Base-by-base conservation (phyloP, 2,113 vertebrate species). In the Haliaeetus leucogaster region DNA sequence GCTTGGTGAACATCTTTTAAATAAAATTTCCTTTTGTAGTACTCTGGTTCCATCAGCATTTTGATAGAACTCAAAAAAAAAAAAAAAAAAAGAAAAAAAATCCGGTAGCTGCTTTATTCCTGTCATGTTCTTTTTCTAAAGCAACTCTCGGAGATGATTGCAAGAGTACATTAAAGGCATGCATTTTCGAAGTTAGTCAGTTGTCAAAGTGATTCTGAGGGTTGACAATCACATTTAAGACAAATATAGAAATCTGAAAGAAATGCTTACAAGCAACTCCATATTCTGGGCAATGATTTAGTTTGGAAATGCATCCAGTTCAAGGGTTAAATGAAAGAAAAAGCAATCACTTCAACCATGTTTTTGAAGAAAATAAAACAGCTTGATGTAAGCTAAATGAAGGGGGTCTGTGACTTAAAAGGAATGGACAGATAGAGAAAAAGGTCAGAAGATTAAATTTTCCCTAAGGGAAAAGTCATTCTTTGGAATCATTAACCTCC, bases 401-500 rank as follows among this genome's bases (percentile, higher is more conserved):
- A 98, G 97, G 96, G 93, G 95, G 74, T 95, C 94, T 97, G 95
- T 97, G 97, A 97, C 98, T 98, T 98, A 97, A 98, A 98, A 98
- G 98, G 97, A 98, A 98, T 97, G 97, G 98, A 98, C 98, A 98
- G 97, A 98, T 94, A 98, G 98, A 98, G 96, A 96, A 97, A 98
- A 97, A 97, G 98, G 98, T 98, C 98, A 98, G 92, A 96, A 98
- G 98, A 98, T 98, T 98, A 98, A 97, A 98, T 98, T 98, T 97
- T 98, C 98, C 98, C 98, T 96, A 96, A 98, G 98, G 98, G 97
- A 98, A 97, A 98, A 98, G 97, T 97, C 97, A 97, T 98, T 97
- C 97, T 98, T 97, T 97, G 97, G 98, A 98, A 97, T 98, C 98
- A 98, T 98, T 98, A 98, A 98, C 98, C 98, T 98, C 97, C 97